Evolutionary conservation across 2,797 vertebrate species (phyloP).

Genomic region (Epinephelus awoara): DNA sequence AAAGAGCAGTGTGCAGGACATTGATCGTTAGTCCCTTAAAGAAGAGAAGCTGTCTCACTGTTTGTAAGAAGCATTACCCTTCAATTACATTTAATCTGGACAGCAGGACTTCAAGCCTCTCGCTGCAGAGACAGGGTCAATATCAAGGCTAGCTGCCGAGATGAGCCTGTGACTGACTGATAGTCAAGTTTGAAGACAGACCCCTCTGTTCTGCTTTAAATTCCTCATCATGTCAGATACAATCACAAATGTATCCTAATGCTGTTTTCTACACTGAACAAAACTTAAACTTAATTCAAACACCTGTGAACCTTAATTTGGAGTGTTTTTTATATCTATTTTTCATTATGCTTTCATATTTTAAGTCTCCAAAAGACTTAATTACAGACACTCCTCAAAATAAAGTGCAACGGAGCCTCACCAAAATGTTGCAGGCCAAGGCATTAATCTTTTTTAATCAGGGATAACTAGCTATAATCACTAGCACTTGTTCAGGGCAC

Average conservation of each 20-base stretch:
- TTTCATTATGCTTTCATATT: conserved; percentile 24
- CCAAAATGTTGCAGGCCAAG: conserved; percentile 45
- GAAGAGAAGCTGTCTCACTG: conserved; percentile 64
- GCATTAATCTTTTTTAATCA: conserved; percentile 80
- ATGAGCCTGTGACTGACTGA: conserved; percentile 32
- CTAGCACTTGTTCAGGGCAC: conserved; percentile 67
- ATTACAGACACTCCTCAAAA: conserved; percentile 47
- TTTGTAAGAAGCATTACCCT: conserved; percentile 77
- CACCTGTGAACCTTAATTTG: conserved; percentile 5
- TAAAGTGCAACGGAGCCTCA: conserved; percentile 50
- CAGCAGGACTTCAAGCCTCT: conserved; percentile 48
- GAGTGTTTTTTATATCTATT: not conserved
- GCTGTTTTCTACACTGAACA: not conserved
- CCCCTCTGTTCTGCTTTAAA: conserved; percentile 6
- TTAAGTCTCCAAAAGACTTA: conserved; percentile 18
- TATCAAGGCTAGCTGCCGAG: conserved; percentile 29
- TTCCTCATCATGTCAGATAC: conserved; percentile 5
- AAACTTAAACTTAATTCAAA: conserved; percentile 13
- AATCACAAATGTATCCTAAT: not conserved
- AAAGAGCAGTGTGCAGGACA: conserved; percentile 46
- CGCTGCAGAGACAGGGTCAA: conserved; percentile 53
- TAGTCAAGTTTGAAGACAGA: conserved; percentile 12
- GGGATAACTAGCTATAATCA: conserved; percentile 78
- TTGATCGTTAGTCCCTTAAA: conserved; percentile 70
- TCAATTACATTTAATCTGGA: conserved; percentile 75